Percentiles rank a stretch among this genome's conserved stretches.
Conservation (phyloP, 2,797 vertebrate genomes). For the Cryptoblepharus egeriae region DNA sequence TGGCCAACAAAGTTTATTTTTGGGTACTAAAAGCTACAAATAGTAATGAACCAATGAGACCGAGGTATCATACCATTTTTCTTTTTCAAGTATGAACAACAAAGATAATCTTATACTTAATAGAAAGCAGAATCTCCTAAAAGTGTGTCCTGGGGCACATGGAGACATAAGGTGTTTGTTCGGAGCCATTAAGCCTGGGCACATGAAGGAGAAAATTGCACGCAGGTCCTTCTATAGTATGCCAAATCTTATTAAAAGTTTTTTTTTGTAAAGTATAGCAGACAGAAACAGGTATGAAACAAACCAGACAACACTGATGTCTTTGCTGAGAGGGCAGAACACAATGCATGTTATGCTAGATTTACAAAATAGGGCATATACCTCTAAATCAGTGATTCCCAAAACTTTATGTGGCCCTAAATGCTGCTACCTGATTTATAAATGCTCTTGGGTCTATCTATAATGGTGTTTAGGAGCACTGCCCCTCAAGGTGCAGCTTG, state of each 20-base stretch:
- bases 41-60: no score
- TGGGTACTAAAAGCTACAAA: constrained; percentile 1
- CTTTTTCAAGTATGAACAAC: background rate
- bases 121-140: background rate
- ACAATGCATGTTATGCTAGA: background rate
- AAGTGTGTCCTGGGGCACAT: background rate
- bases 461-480: no score
- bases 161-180: background rate
- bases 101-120: background rate
- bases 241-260: no score
- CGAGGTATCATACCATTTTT: background rate
- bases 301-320: background rate
- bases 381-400: background rate
- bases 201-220: background rate
- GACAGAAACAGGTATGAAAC: background rate
- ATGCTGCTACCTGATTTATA: no score
- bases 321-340: background rate
- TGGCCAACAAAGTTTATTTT: background rate
- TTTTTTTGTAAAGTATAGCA: no score
- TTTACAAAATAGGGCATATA: background rate
- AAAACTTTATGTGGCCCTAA: no score
- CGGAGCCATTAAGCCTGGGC: background rate
- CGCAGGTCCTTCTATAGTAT: background rate
- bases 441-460: no score
- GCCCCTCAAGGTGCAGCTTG: no score